Base-by-base conservation (phyloP, 2,797 vertebrate species). In the Ctenochaetus hawaiiensis region DNA sequence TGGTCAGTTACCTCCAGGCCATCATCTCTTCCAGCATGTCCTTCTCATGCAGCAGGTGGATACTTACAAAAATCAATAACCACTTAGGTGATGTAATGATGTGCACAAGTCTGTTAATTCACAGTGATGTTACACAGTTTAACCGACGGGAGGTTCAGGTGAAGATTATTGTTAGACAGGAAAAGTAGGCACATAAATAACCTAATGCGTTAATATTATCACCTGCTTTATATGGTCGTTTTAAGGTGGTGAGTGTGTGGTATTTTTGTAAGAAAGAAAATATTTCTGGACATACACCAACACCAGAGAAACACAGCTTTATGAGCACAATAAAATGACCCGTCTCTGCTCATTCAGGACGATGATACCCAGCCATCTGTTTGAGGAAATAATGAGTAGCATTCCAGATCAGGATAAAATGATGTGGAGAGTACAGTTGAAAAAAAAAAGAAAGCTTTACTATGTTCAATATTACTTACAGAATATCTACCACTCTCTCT, bases 41-140 rank as follows among this genome's bases (percentile, higher is more conserved):
- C 34, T 56, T 41, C 70, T 80, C 48, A 78, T 48, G 64, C 30
- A 73, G 70, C 68, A 75, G 78, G 51, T 72, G 52, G 22, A 45
- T 34, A 26, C 26, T 63, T 26, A 47, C 39, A 49, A n/a, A 66
- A 48, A 64, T 52, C 34, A 75, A 37, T 34, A 22, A 10, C 18
- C 14, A 58, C 61, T 44, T 0, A 0, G 11, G 26, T 68, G 77
- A 77, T 72, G 62, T 48, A 80, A 74, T 54, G 54, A 10, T 12
- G 60, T 51, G 22, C 53, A 47, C 48, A 10, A 64, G 44, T 10
- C 34, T 16, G 39, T 34, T 34, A 41, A 61, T 26, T 44, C 41
- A 39, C 39, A 41, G 39, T 41, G 39, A 9, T 41, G 39, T 41
- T 12, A 41, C 1, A 41, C 10, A 41, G 10, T 41, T 8, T 41